Conservation (phyloP, 2,888 invertebrate genomes). For the Aleiodes leptofemur region DNA sequence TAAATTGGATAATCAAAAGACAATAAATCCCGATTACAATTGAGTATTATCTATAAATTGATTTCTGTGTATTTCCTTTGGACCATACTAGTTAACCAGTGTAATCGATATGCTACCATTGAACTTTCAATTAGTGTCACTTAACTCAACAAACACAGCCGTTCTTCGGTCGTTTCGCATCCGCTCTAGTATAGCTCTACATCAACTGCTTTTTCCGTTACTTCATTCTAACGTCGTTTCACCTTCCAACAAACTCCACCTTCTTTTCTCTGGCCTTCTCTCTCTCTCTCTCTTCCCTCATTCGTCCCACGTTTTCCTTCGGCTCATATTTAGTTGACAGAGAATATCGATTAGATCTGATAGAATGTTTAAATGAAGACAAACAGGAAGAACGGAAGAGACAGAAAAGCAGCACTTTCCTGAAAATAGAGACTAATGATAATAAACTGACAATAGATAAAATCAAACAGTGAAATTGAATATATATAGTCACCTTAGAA, state of each 20-base stretch:
- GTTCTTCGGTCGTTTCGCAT: conserved; percentile 60
- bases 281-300: no score
- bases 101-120: conserved; percentile 71
- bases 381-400: conserved; percentile 5
- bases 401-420: conserved; percentile 1
- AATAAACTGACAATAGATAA: conserved; percentile 1
- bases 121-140: conserved; percentile 74
- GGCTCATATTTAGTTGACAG: conserved; percentile 33
- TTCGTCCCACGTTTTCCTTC: background rate
- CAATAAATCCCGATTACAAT: no score
- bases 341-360: conserved; percentile 1
- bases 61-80: no score
- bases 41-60: no score
- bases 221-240: conserved; percentile 7
- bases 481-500: no score
- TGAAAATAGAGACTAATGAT: conserved; percentile 10
- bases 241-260: conserved; percentile 1
- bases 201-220: conserved; percentile 6
- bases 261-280: background rate
- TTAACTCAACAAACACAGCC: conserved; percentile 73
- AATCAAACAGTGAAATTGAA: background rate
- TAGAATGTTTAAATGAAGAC: conserved; percentile 6
- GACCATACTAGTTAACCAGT: conserved; percentile 24
- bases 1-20: no score
- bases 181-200: conserved; percentile 41